These are phyloP conservation scores for Pantherophis guttatus DNA, from an alignment of 2,113 vertebrate genomes.

Conservation along the genomic window DNA sequence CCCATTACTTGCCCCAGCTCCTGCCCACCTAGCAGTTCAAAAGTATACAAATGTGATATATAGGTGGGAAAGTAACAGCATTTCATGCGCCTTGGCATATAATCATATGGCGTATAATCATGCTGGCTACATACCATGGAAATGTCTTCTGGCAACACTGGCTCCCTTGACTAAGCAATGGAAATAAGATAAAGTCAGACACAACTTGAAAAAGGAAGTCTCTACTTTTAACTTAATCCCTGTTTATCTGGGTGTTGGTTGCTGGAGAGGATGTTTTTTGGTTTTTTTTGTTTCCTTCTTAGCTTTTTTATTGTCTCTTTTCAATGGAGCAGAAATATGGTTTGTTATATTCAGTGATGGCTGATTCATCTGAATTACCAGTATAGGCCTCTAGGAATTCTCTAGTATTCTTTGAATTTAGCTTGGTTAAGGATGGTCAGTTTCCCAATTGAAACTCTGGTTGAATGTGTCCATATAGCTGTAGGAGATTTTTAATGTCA, in stretches of 20 bases:
- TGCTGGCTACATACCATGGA: not conserved
- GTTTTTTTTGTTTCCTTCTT: not conserved
- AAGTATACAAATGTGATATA: not conserved
- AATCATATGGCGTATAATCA: not conserved
- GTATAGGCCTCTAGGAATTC: not conserved
- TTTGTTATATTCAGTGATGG: not conserved
- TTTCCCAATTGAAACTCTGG: not conserved
- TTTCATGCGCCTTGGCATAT: not conserved
- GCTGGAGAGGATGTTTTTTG: not conserved
- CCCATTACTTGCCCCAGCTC: not conserved
- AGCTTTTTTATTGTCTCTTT: not conserved
- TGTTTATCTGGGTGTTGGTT: not conserved
- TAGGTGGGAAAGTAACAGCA: not conserved
- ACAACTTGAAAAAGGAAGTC: not conserved
- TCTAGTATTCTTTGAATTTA: not conserved
- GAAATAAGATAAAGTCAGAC: not conserved
- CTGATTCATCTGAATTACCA: not conserved
- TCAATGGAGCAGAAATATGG: not conserved
- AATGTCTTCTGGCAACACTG: not conserved
- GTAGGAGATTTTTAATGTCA: not conserved
- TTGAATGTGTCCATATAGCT: not conserved
- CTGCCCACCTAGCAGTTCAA: not conserved
- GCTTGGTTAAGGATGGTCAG: not conserved
- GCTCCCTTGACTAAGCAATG: not conserved
- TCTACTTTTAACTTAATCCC: not conserved